These are phyloP conservation scores for Etheostoma spectabile DNA, from an alignment of 2,113 vertebrate genomes.

Conservation along the genomic window DNA sequence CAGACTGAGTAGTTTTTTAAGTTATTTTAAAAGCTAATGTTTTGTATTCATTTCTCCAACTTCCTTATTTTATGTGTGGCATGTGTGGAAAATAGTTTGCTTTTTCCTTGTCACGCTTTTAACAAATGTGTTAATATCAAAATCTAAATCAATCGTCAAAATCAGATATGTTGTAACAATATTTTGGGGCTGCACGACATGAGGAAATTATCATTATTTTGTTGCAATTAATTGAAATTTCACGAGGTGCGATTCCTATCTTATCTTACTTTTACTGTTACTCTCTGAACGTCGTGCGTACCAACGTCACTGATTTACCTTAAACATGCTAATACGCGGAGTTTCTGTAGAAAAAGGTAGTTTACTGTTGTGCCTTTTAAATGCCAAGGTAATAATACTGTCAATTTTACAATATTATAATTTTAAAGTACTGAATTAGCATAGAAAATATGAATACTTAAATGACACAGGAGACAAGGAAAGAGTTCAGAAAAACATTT, in stretches of 20 bases:
- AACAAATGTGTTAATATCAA: not conserved
- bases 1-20: not conserved
- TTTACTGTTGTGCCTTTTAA: not conserved
- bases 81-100: not conserved
- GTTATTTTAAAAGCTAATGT: too few species aligned
- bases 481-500: accelerated
- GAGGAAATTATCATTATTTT: too few species aligned
- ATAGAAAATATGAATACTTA: accelerated
- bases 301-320: constrained; percentile 17
- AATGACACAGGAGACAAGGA: not conserved
- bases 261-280: constrained; percentile 30
- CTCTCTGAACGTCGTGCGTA: constrained; percentile 46
- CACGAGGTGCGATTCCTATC: not conserved
- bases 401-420: not conserved
- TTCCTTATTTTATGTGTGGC: not conserved
- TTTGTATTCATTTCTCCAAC: not conserved
- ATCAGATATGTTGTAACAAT: not conserved
- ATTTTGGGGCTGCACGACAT: too few species aligned
- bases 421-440: accelerated
- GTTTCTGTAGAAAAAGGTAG: too few species aligned
- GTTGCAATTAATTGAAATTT: not conserved
- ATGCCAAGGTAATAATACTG: accelerated
- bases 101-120: not conserved
- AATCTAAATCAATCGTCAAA: not conserved
- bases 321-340: constrained; percentile 19